Evolutionary conservation across 1,140 invertebrate species (phyloP).

Genomic region (Zaprionus camerounensis): DNA sequence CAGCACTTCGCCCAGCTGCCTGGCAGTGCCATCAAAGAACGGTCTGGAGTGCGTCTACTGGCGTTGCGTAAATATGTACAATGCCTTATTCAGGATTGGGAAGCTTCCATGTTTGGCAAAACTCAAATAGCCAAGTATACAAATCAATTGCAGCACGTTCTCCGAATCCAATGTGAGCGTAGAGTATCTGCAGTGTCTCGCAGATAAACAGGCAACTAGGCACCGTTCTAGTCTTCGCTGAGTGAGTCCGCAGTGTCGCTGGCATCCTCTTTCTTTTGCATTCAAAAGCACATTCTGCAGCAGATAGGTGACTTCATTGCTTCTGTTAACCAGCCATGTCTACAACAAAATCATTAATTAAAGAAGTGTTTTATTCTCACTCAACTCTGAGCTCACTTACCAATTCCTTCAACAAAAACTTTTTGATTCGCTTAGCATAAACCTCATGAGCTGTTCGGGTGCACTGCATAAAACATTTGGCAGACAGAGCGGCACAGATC

Average conservation of each 20-base stretch:
- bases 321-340: conserved; percentile 61
- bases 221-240: conserved; percentile 41
- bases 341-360: neutral
- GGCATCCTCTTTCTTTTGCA: conserved; percentile 71
- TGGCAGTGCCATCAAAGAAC: conserved; percentile 70
- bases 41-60: conserved; percentile 75
- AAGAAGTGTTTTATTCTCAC: too few species aligned
- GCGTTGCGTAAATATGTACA: conserved; percentile 69
- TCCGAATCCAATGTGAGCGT: conserved; percentile 63
- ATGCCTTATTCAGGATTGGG: conserved; percentile 55
- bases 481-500: conserved; percentile 80
- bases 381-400: conserved; percentile 62
- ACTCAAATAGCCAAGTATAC: conserved; percentile 72
- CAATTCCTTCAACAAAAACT: conserved; percentile 84
- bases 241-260: conserved; percentile 33
- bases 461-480: conserved; percentile 86
- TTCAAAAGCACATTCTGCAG: conserved; percentile 63
- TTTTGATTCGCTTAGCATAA: conserved; percentile 83
- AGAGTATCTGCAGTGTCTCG: conserved; percentile 67
- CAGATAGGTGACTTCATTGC: conserved; percentile 51
- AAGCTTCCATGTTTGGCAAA: conserved; percentile 66
- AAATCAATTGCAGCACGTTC: conserved; percentile 62
- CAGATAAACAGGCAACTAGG: conserved; percentile 51
- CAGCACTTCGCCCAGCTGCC: conserved; percentile 58
- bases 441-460: conserved; percentile 84